These are phyloP conservation scores for Pungitius pungitius DNA, from an alignment of 2,113 vertebrate species.

Conservation along the genomic window DNA sequence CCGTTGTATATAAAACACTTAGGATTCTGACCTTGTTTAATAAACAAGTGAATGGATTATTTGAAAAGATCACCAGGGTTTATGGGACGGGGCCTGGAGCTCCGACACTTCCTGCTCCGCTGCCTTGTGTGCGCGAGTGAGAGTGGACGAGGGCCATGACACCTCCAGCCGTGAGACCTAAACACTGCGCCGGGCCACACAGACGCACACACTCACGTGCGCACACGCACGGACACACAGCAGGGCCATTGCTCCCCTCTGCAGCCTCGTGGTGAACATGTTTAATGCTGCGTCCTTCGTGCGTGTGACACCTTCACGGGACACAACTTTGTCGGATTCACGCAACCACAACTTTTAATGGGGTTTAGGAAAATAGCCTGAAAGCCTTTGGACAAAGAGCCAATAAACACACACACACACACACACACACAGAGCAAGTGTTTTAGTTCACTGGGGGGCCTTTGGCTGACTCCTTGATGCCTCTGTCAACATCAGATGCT, in stretches of 20 bases:
- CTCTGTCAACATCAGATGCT: slow-evolving; percentile 69
- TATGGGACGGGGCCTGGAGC: slow-evolving; percentile 39
- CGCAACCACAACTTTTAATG: no score
- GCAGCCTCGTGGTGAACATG: background rate
- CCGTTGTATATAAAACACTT: background rate
- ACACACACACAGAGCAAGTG: slow-evolving; percentile 26
- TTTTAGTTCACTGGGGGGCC: slow-evolving; percentile 68
- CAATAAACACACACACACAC: slow-evolving; percentile 20
- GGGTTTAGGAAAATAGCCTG: no score
- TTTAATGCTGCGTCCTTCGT: background rate
- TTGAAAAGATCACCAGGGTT: slow-evolving; percentile 21
- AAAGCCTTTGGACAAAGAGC: slow-evolving; percentile 8
- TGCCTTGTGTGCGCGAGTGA: slow-evolving; percentile 27
- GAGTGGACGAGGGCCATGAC: slow-evolving; percentile 58
- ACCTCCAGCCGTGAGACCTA: slow-evolving; percentile 72
- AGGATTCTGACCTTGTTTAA: no score
- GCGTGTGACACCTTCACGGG: no score
- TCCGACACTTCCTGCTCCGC: slow-evolving; percentile 64
- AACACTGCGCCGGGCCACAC: slow-evolving; percentile 43
- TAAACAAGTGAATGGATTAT: slow-evolving; percentile 1
- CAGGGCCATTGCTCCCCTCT: no score
- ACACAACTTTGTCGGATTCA: no score
- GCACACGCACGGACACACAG: background rate
- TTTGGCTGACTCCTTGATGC: slow-evolving; percentile 81
- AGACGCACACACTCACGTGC: background rate